Evolutionary conservation across 2,888 invertebrate genomes (phyloP), one percentile per base, ranked within the genome.

Genomic region (Idaea straminata): DNA sequence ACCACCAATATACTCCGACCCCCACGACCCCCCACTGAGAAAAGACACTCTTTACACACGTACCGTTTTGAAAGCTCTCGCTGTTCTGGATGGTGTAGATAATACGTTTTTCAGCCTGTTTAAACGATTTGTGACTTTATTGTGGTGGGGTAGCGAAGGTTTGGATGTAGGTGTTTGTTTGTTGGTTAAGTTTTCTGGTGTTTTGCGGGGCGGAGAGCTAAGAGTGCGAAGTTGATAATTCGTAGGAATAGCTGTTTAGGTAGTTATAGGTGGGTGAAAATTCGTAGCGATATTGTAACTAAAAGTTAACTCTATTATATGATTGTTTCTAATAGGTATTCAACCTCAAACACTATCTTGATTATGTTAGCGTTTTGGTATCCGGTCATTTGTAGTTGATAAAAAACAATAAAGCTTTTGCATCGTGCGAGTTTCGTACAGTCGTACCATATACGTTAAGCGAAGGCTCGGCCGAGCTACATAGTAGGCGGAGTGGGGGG

Each of bases 201-300:
- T 87, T 84, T 84, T 77, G 82, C 81, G 77, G 89, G 89, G 90
- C 88, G 89, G 88, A 87, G 85, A 83, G 84, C 77, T 80, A 80
- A 86, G 83, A 84, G 85, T 84, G 84, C 85, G 84, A 85, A 87
- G 87, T 84, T 84, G 83, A 86, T 84, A 85, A 83, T 69, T 74
- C 69, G 72, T 71, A 74, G 71, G 72, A 58, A 58, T 58, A 47
- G 47, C 16, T 34, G 69, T 16, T 38, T 59, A 38, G 65, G 63
- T 67, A 66, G 64, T 65, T 69, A 34, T 69, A 34, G 34, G 59
- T 59, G 59, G 59, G 58, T 59, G 2, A 16, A 59, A 15, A 59
- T 59, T 59, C 58, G 15, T 59, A 16, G 58, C 16, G 47, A 10
- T 47, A 47, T 47, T 47, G 47, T 47, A 3, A 47, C 47, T 47